Evolutionary conservation across 2,888 invertebrate genomes (phyloP).

Genomic region (Ernsta delagoae): DNA sequence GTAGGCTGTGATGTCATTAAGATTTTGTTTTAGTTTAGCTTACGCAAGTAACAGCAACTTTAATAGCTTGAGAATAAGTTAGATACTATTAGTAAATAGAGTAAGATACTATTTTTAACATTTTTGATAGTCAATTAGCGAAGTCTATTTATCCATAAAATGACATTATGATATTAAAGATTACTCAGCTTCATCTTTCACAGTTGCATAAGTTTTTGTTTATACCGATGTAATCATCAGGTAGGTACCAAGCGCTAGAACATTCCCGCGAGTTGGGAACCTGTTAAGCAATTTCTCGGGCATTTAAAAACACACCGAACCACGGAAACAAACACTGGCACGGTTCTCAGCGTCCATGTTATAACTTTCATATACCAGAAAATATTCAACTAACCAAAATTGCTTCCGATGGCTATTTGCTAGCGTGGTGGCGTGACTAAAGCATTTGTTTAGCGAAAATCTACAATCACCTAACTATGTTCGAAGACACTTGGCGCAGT

Average conservation of each 20-base stretch:
- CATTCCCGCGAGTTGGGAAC: slow-evolving; percentile 17
- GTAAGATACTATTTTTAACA: too few species aligned
- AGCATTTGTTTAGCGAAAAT: slow-evolving; percentile 79
- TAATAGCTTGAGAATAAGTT: too few species aligned
- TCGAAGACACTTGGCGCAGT: slow-evolving; percentile 67
- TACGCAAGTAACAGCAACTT: too few species aligned
- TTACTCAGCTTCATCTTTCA: background rate
- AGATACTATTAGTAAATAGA: too few species aligned
- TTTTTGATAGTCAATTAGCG: too few species aligned
- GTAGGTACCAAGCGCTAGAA: background rate
- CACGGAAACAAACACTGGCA: slow-evolving; percentile 61
- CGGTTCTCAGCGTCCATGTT: slow-evolving; percentile 68
- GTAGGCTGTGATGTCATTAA: too few species aligned
- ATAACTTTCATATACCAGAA: slow-evolving; percentile 55
- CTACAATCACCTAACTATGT: slow-evolving; percentile 70
- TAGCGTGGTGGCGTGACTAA: slow-evolving; percentile 62
- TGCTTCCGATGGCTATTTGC: slow-evolving; percentile 74
- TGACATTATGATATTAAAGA: background rate
- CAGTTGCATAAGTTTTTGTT: background rate
- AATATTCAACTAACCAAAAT: slow-evolving; percentile 56
- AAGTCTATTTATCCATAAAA: too few species aligned
- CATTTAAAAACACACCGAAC: slow-evolving; percentile 45
- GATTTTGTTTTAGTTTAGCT: too few species aligned
- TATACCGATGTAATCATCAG: slow-evolving; percentile 3
- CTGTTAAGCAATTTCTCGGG: slow-evolving; percentile 26